Conservation (phyloP, 2,113 vertebrate genomes). For the Taurulus bubalis region DNA sequence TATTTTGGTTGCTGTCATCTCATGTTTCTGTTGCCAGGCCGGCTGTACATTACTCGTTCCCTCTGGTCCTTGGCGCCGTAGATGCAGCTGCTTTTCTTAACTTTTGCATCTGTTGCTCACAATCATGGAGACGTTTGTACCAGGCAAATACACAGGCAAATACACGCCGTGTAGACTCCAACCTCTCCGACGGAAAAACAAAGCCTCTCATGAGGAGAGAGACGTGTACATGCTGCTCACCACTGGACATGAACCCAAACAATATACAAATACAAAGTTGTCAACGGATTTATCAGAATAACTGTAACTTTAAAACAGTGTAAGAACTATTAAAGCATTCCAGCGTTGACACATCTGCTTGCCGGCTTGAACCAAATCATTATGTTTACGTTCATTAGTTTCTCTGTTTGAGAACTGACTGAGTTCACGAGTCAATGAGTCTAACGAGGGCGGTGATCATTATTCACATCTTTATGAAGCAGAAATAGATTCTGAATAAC, state of each 20-base stretch:
- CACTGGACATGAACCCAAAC: not conserved
- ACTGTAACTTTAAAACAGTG: not conserved
- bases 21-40: not conserved
- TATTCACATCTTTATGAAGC: not conserved
- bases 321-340: no score
- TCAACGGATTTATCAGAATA: not conserved
- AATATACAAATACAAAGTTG: not conserved
- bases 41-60: not conserved
- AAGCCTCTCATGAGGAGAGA: not conserved
- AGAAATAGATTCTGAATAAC: not conserved
- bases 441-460: not conserved
- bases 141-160: slow-evolving; percentile 69
- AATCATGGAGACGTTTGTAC: slow-evolving; percentile 40
- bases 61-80: not conserved
- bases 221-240: not conserved
- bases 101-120: slow-evolving; percentile 59
- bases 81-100: slow-evolving; percentile 30
- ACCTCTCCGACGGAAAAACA: not conserved
- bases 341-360: not conserved
- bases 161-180: not conserved
- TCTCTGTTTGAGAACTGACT: not conserved
- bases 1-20: not conserved
- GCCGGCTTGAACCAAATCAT: not conserved
- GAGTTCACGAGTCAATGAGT: not conserved
- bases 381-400: not conserved